Base-by-base conservation (phyloP, 2,888 invertebrate species). In the Leucoptera coffeella region DNA sequence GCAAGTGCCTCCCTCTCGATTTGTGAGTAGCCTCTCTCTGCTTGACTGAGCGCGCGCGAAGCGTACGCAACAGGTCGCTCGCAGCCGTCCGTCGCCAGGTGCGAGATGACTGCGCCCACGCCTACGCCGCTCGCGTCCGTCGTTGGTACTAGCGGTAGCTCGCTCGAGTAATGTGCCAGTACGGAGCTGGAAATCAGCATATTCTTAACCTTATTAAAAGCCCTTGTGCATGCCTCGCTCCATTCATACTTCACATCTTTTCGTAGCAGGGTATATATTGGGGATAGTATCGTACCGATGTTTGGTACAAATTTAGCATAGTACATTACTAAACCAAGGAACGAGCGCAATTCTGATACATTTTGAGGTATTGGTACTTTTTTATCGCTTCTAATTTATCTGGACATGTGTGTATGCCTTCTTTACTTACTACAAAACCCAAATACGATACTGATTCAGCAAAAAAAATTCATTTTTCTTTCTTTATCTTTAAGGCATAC, bases 241-340 rank as follows among this genome's bases (percentile, higher is more conserved):
- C 40, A 40, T 1, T 11, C 2, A 30, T 32, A 42, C 2, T 10
- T 8, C 2, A 15, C 21, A 3, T 24, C 26, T 15, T 31, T 32
- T 4, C 30, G 29, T 12, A 37, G 26, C 11, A 39, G 28, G 1
- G 26, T 13, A 26, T 40, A 35, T 20, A 42, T 13, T 0, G 40
- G 40, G 4, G 33, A 17, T 5, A 40, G 26, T 4, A 37, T 32
- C 7, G 21, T 25, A 12, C 38, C 36, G 2, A 38, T 15, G 21
- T 36, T 36, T 2, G 8, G 7, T 12, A 32, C 21, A 15, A 40
- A 42, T 9, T 35, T 38, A 2, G 29, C 29, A 20, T 37, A 36
- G 29, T 28, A 38, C 29, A 31, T 40, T 1, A 37, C 12, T 6
- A 40, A 27, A 2, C 38, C 38, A n/a, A 40, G 11, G 22, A 37